These are phyloP conservation scores for Hylia prasina DNA, from an alignment of 2,113 vertebrate genomes.

Conservation along the genomic window DNA sequence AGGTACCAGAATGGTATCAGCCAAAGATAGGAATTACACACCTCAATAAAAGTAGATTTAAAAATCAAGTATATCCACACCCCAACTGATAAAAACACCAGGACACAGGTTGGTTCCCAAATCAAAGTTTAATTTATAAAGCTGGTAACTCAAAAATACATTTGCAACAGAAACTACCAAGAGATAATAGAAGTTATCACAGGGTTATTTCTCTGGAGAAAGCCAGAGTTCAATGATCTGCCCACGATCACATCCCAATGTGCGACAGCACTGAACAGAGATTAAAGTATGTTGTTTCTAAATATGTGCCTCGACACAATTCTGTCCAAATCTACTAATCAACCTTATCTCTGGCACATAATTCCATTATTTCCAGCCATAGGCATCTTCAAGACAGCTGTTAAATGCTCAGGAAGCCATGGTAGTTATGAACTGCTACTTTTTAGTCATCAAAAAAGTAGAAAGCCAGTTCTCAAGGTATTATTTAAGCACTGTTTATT, in stretches of 20 bases:
- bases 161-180: neutral
- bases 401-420: slow-evolving; percentile 27
- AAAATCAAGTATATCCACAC: neutral
- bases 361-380: neutral
- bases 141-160: neutral
- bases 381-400: neutral
- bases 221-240: neutral
- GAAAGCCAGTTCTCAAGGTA: neutral
- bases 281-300: neutral
- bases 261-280: neutral
- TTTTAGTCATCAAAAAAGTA: neutral
- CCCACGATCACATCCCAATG: neutral
- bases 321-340: neutral
- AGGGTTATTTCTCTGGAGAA: neutral
- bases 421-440: neutral
- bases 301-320: neutral
- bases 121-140: slow-evolving; percentile 24
- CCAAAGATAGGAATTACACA: neutral
- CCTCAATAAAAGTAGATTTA: neutral
- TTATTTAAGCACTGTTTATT: neutral
- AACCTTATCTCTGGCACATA: neutral
- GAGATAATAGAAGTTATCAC: neutral
- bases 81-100: neutral
- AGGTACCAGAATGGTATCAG: neutral
- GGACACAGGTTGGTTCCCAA: slow-evolving; percentile 2